Base-by-base conservation (phyloP, 2,797 vertebrate genomes). In the Apodemus agrarius region DNA sequence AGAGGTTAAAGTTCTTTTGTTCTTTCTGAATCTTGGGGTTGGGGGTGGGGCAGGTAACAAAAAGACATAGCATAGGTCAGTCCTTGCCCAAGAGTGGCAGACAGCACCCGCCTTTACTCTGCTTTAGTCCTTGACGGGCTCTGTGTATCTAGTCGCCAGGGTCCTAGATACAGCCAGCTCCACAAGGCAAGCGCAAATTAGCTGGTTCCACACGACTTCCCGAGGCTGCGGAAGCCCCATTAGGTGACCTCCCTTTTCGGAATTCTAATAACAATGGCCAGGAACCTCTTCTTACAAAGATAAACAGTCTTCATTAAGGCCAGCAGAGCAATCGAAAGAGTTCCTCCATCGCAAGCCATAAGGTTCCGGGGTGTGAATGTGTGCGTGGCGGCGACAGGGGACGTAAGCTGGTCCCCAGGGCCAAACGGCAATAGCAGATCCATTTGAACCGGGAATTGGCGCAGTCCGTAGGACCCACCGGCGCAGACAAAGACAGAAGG, bases 401-500 rank as follows among this genome's bases (percentile, higher is more conserved):
- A 46, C 13, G 11, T 52, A 94, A 65, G 83, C 59, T 26, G 79
- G 93, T 40, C 24, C 95, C 17, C 83, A 13, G 12, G 76, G 37
- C 37, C 90, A 63, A 46, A 59, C 2, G 31, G 74, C 63, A 84
- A 43, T 78, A 46, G 31, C 69, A 87, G 59, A 57, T 34, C n/a
- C 76, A 67, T 29, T 21, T 2, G 63, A 61, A 65, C 61, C 74
- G 0, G 17, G 59, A 90, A 31, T 43, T 86, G 86, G 85, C 6
- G 24, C 85, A 31, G 49, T 16, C n/a, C 9, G 9, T 12, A 74
- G n/a, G 49, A 19, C 24, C 9, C 19, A 57, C 5, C 9, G 1
- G 26, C 0, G 84, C 86, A 89, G 84, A 97, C 97, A 97, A 97
- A 97, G 79, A 40, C 14, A 52, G 43, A 10, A 2, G 43, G 76